Evolutionary conservation across 2,797 vertebrate species (phyloP).

Genomic region (Valencia hispanica): DNA sequence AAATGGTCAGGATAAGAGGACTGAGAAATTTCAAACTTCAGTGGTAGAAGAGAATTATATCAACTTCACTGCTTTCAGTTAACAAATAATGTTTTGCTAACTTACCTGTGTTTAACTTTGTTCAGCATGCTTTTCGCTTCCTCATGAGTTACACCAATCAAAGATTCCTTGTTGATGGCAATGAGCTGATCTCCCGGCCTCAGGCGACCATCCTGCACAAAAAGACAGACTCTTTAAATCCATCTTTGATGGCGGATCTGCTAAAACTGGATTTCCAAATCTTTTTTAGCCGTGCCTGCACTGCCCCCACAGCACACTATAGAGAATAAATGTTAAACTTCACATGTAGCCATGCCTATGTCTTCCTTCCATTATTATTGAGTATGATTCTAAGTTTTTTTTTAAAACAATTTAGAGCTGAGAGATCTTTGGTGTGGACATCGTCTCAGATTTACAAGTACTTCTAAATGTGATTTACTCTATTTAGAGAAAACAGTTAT

Average conservation of each 20-base stretch:
- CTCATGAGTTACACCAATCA: constrained; percentile 89
- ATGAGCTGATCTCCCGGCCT: constrained; percentile 90
- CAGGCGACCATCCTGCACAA: constrained; percentile 87
- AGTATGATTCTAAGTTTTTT: background rate
- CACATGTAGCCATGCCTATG: background rate
- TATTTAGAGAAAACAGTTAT: background rate
- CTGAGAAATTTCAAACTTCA: too few relatives aligned
- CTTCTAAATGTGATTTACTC: background rate
- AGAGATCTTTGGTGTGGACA: background rate
- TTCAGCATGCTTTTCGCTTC: constrained; percentile 88
- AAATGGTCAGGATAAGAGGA: too few relatives aligned
- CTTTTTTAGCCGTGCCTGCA: background rate
- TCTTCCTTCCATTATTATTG: background rate
- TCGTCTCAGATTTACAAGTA: background rate
- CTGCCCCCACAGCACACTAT: background rate
- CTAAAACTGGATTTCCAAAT: background rate
- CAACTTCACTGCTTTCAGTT: too few relatives aligned
- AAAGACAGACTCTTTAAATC: background rate
- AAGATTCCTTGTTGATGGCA: constrained; percentile 89
- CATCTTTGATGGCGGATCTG: background rate
- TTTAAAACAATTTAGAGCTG: background rate
- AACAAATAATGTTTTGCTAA: background rate
- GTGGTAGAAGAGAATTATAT: too few relatives aligned
- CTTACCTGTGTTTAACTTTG: constrained; percentile 87
- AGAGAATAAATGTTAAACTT: background rate